A percentile compares a stretch with the other conserved stretches of the same genome.
These are phyloP conservation scores for Sylvicola fuscatus DNA, from an alignment of 2,888 invertebrate genomes.

Conservation along the genomic window DNA sequence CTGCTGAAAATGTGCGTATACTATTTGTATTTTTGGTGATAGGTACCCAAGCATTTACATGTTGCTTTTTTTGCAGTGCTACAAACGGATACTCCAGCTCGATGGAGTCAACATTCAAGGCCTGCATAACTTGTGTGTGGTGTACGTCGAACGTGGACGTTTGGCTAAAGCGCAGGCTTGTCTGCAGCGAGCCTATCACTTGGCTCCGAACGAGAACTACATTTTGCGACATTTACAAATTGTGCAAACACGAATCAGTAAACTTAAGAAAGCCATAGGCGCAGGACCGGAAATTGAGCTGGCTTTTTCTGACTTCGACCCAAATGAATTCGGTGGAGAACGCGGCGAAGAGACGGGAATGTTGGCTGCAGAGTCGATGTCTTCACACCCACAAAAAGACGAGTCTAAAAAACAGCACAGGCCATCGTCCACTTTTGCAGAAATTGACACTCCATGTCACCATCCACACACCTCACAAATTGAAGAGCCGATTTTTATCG, in stretches of 20 bases:
- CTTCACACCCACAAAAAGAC: neutral
- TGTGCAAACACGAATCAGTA: slow-evolving; percentile 46
- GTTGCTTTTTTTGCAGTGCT: slow-evolving; percentile 42
- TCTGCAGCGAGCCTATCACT: slow-evolving; percentile 51
- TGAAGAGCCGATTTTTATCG: slow-evolving; percentile 5
- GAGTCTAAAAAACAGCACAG: slow-evolving; percentile 4
- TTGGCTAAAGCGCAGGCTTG: slow-evolving; percentile 71
- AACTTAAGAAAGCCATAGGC: slow-evolving; percentile 18
- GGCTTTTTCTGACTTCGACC: slow-evolving; percentile 22
- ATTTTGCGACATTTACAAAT: slow-evolving; percentile 77
- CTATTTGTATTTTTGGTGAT: neutral
- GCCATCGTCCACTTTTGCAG: neutral
- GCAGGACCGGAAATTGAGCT: slow-evolving; percentile 16
- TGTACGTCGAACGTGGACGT: slow-evolving; percentile 79
- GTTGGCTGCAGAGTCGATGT: neutral
- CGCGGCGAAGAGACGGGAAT: neutral
- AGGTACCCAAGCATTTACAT: neutral
- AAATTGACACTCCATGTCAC: neutral
- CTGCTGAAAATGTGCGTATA: slow-evolving; percentile 69
- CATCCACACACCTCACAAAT: neutral
- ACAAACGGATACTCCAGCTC: slow-evolving; percentile 63
- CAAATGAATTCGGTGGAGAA: slow-evolving; percentile 17
- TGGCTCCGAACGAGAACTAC: slow-evolving; percentile 83
- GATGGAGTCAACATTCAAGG: slow-evolving; percentile 89
- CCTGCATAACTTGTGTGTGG: slow-evolving; percentile 88